Conservation (phyloP, 2,113 vertebrate genomes). For the Paedocypris sp. region DNA sequence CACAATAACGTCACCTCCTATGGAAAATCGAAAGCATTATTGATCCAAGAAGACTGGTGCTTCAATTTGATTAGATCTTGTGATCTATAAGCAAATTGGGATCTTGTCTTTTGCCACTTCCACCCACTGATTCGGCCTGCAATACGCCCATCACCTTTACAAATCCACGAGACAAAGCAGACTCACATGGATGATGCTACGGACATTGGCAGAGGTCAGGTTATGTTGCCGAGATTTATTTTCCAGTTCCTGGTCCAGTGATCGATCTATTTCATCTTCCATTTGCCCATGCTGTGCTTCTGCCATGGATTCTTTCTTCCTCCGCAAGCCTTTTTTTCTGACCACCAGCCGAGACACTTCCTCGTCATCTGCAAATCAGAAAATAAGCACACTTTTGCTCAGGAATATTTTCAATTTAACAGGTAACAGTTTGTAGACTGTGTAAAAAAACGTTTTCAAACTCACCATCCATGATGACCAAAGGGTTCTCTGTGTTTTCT, state of each 20-base stretch:
- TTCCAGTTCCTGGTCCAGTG: conserved; percentile 80
- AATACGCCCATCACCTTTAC: no score
- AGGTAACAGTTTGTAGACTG: no score
- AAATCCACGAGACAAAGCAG: no score
- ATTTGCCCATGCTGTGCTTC: conserved; percentile 31
- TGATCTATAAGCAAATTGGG: no score
- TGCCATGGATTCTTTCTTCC: conserved; percentile 19
- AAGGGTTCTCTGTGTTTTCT: conserved; percentile 43
- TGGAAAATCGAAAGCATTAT: no score
- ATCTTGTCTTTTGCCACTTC: no score
- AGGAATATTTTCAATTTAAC: no score
- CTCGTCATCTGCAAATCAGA: not conserved
- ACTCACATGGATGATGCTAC: conserved; percentile 93
- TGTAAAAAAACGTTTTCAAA: not conserved
- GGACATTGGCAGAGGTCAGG: conserved; percentile 83
- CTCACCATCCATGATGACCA: conserved; percentile 49
- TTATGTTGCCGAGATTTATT: conserved; percentile 89
- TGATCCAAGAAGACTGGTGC: no score
- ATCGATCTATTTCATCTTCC: conserved; percentile 59
- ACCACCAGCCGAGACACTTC: not conserved
- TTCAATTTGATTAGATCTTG: no score
- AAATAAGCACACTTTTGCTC: no score
- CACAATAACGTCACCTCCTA: no score
- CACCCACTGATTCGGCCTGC: no score
- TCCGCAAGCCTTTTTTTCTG: conserved; percentile 35